Base-by-base conservation (phyloP, 1,140 invertebrate species). In the Papilio polytes region DNA sequence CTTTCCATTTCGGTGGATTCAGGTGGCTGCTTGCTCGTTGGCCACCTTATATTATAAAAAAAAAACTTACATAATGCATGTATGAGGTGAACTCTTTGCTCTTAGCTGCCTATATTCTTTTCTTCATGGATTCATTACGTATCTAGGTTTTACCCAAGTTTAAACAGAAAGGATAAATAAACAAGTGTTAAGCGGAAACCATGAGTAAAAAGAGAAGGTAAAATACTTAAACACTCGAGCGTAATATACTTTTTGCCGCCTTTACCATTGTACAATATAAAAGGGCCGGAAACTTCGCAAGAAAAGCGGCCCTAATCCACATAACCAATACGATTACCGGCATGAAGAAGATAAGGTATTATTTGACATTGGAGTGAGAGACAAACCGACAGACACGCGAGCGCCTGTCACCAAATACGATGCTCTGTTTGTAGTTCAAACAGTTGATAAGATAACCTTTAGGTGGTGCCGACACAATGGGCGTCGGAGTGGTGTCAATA, bases 381-480 rank as follows among this genome's bases (percentile, higher is more conserved):
- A 91, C 91, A 90, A 87, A 92, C 91, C 87, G 85, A 91, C 89
- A 93, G 92, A 94, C 92, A 91, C 85, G 82, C 90, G 86, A 91
- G 92, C 92, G 92, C 92, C 92, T 89, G 89, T 92, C 91, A 88
- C 87, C 90, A 93, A 93, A 93, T 88, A 92, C 56, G 36, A 51
- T 46, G 80, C 81, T 83, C 72, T 91, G 90, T 92, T 89, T 91
- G 88, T 82, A 82, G 86, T 81, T 83, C 89, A 93, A 94, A 93
- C 86, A 92, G 76, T 84, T 92, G 93, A 94, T 94, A 94, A 94
- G 93, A 92, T 93, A 91, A 92, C 88, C 91, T 93, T 94, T 93
- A 88, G 87, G 86, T 86, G 84, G 86, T 83, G 90, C 93, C 93
- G 92, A 90, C 91, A 94, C 93, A 94, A 94, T 94, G 88, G 88